A percentile compares a stretch with the other conserved stretches of the same genome.
phyloP scores from a whole-genome alignment of 2,113 vertebrate species.

The Brachirus orientalis region DNA sequence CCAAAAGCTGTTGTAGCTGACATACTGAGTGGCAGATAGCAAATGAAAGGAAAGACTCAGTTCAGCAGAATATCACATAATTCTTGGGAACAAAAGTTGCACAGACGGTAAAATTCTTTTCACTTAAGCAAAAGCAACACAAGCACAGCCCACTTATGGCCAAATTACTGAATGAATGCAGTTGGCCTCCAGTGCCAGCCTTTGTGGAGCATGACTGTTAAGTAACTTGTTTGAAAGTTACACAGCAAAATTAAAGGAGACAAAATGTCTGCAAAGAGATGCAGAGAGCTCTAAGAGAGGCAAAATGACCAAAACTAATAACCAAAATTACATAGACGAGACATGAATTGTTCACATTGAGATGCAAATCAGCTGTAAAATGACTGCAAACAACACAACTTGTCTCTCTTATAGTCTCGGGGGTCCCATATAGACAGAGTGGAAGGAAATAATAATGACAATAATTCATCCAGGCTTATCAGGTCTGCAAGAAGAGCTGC shows the following conservation, averaged over 20 bases:
- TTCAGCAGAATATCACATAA: constrained; percentile 5
- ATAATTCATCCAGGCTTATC: constrained; percentile 1
- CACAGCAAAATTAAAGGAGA: background rate
- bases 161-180: background rate
- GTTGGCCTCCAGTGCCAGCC: background rate
- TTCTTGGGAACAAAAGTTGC: background rate
- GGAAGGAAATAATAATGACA: background rate
- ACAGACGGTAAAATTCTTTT: constrained; percentile 9
- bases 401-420: background rate
- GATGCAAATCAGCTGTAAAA: background rate
- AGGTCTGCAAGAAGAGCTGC: constrained; percentile 16
- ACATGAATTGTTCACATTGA: background rate
- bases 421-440: background rate
- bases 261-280: background rate
- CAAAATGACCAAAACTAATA: background rate
- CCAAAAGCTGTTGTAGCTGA: constrained; percentile 7
- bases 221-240: background rate
- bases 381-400: background rate
- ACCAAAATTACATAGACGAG: background rate
- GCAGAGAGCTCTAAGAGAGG: background rate
- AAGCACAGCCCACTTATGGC: background rate
- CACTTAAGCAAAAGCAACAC: background rate
- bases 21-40: background rate
- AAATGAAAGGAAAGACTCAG: constrained; percentile 6
- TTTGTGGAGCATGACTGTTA: background rate